Evolutionary conservation across 2,888 invertebrate genomes (phyloP), one percentile per base, ranked within the genome.

Genomic region (Caenorhabditis imperialis): DNA sequence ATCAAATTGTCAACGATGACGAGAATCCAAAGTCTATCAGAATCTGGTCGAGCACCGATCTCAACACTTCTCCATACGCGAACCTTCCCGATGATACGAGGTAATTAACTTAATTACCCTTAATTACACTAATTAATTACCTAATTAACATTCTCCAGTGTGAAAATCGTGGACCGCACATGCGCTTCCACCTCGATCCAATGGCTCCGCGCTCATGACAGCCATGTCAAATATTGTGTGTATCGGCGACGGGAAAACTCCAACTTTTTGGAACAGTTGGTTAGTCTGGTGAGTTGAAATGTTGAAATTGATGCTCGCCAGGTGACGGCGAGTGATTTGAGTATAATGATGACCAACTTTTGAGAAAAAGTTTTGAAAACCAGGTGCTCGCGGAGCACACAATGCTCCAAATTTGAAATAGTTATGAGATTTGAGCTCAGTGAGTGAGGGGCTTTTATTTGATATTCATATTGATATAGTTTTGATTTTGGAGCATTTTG

Each of bases 81-180:
- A 62, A 71, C 42, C 75, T 85, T 12, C 85, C 85, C 7, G 83
- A 82, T 23, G 85, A 85, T 61, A 82, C 83, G 1, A 81, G 81
- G 58, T 58, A 25, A 8, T 20, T 45, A n/a, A n/a, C n/a, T n/a
- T 10, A 20, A 33, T 44, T n/a, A 12, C 18, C 8, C 3, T 38
- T 38, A 3, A 8, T 10, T 2, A 2, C n/a, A n/a, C n/a, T n/a
- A n/a, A n/a, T n/a, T n/a, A n/a, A n/a, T n/a, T n/a, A n/a, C n/a
- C n/a, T n/a, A n/a, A 18, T 30, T 50, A 2, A 20, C 18, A 27
- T 37, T 35, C 76, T 81, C 61, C 73, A 82, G 81, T 53, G 71
- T 82, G 27, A 78, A 79, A 58, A 67, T 80, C 22, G 75, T 77
- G 16, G 63, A 61, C 16, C 61, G 80, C 37, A 70, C 70, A 1